Percentiles rank a stretch among this genome's conserved stretches.
These are phyloP conservation scores for Laticauda colubrina DNA, from an alignment of 2,113 vertebrate species.

Conservation along the genomic window DNA sequence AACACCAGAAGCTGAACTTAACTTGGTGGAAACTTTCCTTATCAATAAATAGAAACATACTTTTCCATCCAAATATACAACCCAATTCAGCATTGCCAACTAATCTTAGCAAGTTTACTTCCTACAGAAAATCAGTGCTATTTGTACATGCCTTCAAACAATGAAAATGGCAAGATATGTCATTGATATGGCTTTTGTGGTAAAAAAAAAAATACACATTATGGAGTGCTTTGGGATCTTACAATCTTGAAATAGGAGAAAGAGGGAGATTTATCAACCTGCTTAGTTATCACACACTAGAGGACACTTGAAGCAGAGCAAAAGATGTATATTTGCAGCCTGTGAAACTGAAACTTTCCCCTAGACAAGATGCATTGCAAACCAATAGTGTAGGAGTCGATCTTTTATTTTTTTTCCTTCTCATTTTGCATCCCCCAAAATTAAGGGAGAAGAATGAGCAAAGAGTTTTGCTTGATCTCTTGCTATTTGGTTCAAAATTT, in stretches of 20 bases:
- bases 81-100: neutral
- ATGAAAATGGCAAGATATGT: slow-evolving; percentile 31
- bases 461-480: slow-evolving; percentile 13
- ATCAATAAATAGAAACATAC: neutral
- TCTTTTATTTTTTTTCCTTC: neutral
- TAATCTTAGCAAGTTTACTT: neutral
- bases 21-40: neutral
- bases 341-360: neutral
- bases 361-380: slow-evolving; percentile 21
- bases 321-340: slow-evolving; percentile 51
- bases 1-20: neutral
- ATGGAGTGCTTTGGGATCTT: slow-evolving; percentile 31
- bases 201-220: slow-evolving; percentile 11
- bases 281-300: slow-evolving; percentile 81
- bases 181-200: slow-evolving; percentile 37
- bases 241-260: slow-evolving; percentile 20
- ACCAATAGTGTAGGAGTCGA: slow-evolving; percentile 17
- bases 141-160: slow-evolving; percentile 39
- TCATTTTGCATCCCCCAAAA: slow-evolving; percentile 13
- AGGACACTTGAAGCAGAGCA: slow-evolving; percentile 84
- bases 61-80: neutral
- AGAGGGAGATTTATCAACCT: slow-evolving; percentile 52
- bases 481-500: slow-evolving; percentile 29
- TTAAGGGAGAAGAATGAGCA: slow-evolving; percentile 29
- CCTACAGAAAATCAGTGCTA: slow-evolving; percentile 19